Evolutionary conservation across 2,888 invertebrate genomes (phyloP), one percentile per base, ranked within the genome.

Genomic region (Cerceris rybyensis): DNA sequence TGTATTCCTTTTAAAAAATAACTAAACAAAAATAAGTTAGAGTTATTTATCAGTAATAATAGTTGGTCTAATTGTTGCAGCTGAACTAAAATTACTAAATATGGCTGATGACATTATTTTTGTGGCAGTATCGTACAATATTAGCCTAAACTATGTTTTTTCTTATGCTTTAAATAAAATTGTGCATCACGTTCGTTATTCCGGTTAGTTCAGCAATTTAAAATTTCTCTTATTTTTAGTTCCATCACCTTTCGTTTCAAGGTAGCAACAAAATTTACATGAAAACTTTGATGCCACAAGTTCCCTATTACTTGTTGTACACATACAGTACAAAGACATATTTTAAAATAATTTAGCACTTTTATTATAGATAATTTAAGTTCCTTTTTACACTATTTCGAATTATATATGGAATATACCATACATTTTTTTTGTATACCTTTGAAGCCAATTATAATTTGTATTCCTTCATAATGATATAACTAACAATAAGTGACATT

Each of bases 161-260:
- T 28, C 28, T 28, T 1, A 28, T 46, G 11, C 46, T n/a, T 50
- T n/a, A 13, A 50, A 6, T 13, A 57, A 59, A 42, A 46, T 60
- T 8, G 16, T 46, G 17, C 43, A 60, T 41, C 16, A 59, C 11
- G 46, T 55, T 55, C 7, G 16, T 16, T 55, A 72, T 86, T 80
- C 86, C 82, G 41, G 65, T 86, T 84, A 80, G 85, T 85, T 86
- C 85, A 84, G 85, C 82, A 86, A 85, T 85, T 85, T 84, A 81
- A 80, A 43, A 55, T 70, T 65, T 11, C 11, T 58, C 41, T 2
- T 52, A 65, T 42, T 14, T 17, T 39, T 13, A 64, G 5, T 5
- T 6, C 58, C 52, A 13, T 13, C 14, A 11, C 14, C 9, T 52
- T 2, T 13, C 9, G 1, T 52, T 52, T 46, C 8, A 28, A 28